Percentiles rank a stretch among this genome's conserved stretches.
These are phyloP conservation scores for Anser cygnoides DNA, from an alignment of 2,113 vertebrate genomes.

Conservation along the genomic window DNA sequence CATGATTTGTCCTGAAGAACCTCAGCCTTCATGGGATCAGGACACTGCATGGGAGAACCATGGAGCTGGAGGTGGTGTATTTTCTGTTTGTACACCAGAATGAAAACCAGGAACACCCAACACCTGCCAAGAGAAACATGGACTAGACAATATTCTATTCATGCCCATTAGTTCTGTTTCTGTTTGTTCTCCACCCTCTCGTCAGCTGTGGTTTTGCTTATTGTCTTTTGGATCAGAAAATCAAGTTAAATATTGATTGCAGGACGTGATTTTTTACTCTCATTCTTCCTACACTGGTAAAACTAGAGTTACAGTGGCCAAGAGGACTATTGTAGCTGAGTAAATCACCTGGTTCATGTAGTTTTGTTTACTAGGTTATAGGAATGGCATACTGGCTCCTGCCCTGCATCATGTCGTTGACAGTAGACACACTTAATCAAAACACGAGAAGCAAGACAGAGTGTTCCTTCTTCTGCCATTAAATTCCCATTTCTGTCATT, in stretches of 20 bases:
- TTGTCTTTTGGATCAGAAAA: neutral
- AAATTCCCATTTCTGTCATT: neutral
- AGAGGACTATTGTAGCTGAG: neutral
- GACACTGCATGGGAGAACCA: too few species aligned
- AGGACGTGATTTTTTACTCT: neutral
- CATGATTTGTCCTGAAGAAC: neutral
- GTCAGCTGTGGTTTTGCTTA: neutral
- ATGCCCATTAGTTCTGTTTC: neutral
- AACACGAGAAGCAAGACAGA: neutral
- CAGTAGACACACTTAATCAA: neutral
- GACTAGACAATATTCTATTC: neutral
- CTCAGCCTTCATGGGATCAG: neutral
- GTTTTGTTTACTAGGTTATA: neutral
- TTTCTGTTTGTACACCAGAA: neutral
- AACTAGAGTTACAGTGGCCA: neutral
- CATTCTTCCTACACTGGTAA: neutral
- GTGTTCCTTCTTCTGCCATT: neutral
- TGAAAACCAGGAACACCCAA: neutral
- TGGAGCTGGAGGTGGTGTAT: neutral
- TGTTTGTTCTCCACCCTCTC: constrained; percentile 5
- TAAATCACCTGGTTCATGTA: neutral
- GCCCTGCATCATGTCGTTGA: neutral
- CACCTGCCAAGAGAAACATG: neutral
- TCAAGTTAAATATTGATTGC: neutral
- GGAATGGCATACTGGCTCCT: neutral